These are phyloP conservation scores for Bruchidius siliquastri DNA, from an alignment of 2,888 invertebrate species.

Conservation along the genomic window DNA sequence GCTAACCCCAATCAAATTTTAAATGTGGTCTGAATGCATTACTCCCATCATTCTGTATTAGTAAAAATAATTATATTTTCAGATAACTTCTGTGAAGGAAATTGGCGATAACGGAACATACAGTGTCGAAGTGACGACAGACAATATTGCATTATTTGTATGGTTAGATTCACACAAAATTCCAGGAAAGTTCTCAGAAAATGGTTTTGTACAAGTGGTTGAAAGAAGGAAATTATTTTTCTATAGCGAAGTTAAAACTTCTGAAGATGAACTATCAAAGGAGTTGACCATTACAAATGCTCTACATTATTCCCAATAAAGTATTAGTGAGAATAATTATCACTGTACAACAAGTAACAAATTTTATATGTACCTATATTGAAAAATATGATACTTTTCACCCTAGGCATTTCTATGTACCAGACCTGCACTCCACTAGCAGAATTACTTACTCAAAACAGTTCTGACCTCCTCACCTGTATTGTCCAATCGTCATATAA, in stretches of 20 bases:
- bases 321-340: no score
- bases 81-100: conserved; percentile 29
- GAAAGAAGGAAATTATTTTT: conserved; percentile 31
- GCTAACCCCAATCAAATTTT: no score
- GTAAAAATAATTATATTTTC: conserved; percentile 13
- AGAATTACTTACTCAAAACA: no score
- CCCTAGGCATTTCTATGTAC: no score
- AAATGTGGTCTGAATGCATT: no score
- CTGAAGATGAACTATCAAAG: conserved; percentile 14
- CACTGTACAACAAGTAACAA: no score
- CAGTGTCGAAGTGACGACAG: conserved; percentile 45
- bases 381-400: no score
- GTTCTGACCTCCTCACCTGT: no score
- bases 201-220: conserved; percentile 57
- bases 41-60: no score
- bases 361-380: no score
- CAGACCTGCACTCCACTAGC: no score
- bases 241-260: conserved; percentile 23
- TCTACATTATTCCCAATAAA: not conserved
- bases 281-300: conserved; percentile 16
- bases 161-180: conserved; percentile 59
- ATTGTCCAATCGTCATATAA: no score
- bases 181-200: conserved; percentile 67
- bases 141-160: conserved; percentile 61
- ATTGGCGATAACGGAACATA: conserved; percentile 26